phyloP scores from a whole-genome alignment of 2,888 invertebrate species.

The Callyntrura guangdongensis region DNA sequence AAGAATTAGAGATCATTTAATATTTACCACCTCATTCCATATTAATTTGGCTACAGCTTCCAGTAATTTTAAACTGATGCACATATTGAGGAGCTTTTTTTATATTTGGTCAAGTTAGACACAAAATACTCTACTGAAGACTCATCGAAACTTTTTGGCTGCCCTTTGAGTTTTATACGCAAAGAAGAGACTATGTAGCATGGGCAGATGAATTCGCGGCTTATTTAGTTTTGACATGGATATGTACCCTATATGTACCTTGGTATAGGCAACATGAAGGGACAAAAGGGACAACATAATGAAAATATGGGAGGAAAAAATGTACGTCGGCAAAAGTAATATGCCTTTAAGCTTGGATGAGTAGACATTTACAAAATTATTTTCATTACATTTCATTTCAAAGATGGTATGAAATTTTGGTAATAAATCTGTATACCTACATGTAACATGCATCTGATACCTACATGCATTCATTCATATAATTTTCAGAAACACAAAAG shows the following conservation, averaged over 20 bases:
- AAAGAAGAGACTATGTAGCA: too few relatives aligned
- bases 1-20: slow-evolving; percentile 12
- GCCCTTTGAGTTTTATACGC: neutral
- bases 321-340: too few relatives aligned
- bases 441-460: neutral
- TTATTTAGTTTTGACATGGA: too few relatives aligned
- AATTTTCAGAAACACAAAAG: neutral
- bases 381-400: slow-evolving; percentile 22
- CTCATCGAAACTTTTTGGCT: too few relatives aligned
- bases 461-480: neutral
- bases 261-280: neutral
- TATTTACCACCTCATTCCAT: too few relatives aligned
- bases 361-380: slow-evolving; percentile 15
- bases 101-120: too few relatives aligned
- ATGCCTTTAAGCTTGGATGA: neutral
- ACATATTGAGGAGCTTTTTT: too few relatives aligned
- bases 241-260: too few relatives aligned
- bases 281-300: neutral
- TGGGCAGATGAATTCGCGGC: too few relatives aligned
- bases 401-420: slow-evolving; percentile 19
- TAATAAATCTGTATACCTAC: slow-evolving; percentile 14
- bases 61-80: too few relatives aligned
- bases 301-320: neutral
- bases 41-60: too few relatives aligned
- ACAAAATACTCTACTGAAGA: neutral